These are phyloP conservation scores for Tautogolabrus adspersus DNA, from an alignment of 2,113 vertebrate species.

Conservation along the genomic window DNA sequence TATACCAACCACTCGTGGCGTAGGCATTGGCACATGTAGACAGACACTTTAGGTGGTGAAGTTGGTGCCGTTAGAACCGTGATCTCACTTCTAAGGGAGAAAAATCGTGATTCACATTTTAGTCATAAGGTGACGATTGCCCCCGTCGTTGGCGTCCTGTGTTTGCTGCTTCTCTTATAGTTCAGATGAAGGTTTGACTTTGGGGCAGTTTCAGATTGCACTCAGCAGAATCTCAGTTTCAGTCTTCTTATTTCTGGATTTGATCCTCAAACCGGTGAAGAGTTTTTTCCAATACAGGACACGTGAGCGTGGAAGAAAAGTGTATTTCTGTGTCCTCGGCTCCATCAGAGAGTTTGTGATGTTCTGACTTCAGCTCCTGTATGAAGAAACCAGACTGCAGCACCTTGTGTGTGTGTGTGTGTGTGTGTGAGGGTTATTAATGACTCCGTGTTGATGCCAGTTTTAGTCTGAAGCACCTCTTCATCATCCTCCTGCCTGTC, in stretches of 20 bases:
- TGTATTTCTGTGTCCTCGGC: slow-evolving; percentile 1
- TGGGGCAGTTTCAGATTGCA: too few relatives aligned
- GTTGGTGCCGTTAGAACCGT: too few relatives aligned
- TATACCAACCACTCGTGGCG: too few relatives aligned
- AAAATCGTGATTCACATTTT: too few relatives aligned
- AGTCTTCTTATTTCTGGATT: neutral
- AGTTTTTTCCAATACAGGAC: neutral
- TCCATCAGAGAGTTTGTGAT: neutral
- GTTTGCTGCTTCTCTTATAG: too few relatives aligned
- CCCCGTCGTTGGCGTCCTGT: too few relatives aligned
- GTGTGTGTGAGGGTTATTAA: slow-evolving; percentile 26
- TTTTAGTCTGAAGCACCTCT: slow-evolving; percentile 16
- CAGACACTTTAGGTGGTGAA: too few relatives aligned
- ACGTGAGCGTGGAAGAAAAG: neutral
- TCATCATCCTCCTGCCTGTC: slow-evolving; percentile 6
- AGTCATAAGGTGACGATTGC: too few relatives aligned
- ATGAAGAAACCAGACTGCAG: slow-evolving; percentile 45
- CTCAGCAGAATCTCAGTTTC: neutral
- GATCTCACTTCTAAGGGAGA: too few relatives aligned
- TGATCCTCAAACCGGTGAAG: neutral
- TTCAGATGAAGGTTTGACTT: too few relatives aligned
- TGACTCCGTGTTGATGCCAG: slow-evolving; percentile 9
- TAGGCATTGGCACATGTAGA: too few relatives aligned
- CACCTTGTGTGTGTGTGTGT: too few relatives aligned
- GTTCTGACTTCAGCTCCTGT: slow-evolving; percentile 13